phyloP scores from a whole-genome alignment of 2,113 vertebrate species.

The Tachycineta bicolor region DNA sequence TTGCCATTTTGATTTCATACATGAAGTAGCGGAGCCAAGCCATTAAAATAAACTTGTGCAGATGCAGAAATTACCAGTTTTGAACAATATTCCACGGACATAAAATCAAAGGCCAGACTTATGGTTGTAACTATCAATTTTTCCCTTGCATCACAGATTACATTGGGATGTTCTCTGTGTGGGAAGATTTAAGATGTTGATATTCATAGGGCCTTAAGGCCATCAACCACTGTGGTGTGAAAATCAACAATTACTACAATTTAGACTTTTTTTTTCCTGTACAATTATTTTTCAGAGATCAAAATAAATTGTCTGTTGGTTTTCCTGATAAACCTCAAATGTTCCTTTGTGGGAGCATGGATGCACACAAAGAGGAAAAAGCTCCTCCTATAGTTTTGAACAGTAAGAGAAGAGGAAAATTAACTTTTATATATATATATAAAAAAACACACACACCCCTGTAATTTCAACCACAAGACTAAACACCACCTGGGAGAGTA shows the following conservation, averaged over 20 bases:
- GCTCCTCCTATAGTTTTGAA: neutral
- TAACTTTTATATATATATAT: neutral
- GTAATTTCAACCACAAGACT: neutral
- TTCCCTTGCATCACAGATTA: neutral
- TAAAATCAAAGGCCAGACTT: neutral
- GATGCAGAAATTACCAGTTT: neutral
- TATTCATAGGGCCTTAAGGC: neutral
- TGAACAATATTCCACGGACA: neutral
- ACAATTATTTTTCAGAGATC: neutral
- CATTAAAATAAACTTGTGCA: neutral
- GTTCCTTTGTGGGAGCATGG: neutral
- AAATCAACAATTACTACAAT: neutral
- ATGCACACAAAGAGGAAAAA: neutral
- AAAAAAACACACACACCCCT: neutral
- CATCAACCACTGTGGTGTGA: neutral
- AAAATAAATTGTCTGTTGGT: neutral
- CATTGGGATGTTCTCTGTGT: neutral
- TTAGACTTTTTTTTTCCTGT: neutral
- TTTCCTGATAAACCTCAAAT: neutral
- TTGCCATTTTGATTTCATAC: neutral
- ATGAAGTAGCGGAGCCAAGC: neutral
- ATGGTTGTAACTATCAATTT: rapidly evolving
- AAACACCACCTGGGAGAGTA: neutral
- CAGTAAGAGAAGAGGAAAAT: neutral
- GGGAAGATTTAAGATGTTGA: neutral